Evolutionary conservation across 2,888 invertebrate genomes (phyloP).

Genomic region (Apamea monoglypha): DNA sequence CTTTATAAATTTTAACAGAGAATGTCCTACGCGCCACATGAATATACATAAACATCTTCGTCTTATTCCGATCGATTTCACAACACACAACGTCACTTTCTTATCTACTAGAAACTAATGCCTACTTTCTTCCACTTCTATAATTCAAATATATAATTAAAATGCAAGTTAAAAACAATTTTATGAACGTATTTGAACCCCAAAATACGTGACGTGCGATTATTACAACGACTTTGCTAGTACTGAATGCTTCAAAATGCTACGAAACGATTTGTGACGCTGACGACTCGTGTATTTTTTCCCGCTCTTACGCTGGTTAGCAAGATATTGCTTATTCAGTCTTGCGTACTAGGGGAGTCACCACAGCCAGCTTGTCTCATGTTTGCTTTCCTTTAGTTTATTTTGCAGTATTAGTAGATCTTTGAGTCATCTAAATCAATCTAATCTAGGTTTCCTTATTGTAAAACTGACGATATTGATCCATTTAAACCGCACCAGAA

Average conservation of each 20-base stretch:
- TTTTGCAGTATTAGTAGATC: not conserved
- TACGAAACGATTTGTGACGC: conserved; percentile 7
- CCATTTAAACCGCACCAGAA: not conserved
- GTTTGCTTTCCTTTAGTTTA: not conserved
- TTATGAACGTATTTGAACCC: conserved; percentile 1
- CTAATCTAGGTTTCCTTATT: not conserved
- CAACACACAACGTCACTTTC: conserved; percentile 10
- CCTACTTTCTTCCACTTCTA: not conserved
- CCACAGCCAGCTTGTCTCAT: not conserved
- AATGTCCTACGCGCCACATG: not conserved
- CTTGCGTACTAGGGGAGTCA: conserved; percentile 10
- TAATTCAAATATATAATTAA: not conserved
- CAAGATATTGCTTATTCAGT: conserved; percentile 23
- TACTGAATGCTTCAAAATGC: conserved; percentile 27
- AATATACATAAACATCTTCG: conserved; percentile 7
- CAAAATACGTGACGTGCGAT: conserved; percentile 5
- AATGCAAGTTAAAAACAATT: conserved; percentile 7
- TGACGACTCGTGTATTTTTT: conserved; percentile 10
- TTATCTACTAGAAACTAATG: not conserved
- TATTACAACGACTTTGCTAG: conserved; percentile 3
- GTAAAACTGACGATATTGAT: conserved; percentile 12
- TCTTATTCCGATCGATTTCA: conserved; percentile 12
- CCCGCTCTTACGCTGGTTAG: conserved; percentile 1
- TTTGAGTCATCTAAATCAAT: not conserved
- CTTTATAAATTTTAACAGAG: not conserved